Percentiles rank a stretch among this genome's conserved stretches.
phyloP scores from a whole-genome alignment of 2,113 vertebrate genomes.

The Corvus cornix region DNA sequence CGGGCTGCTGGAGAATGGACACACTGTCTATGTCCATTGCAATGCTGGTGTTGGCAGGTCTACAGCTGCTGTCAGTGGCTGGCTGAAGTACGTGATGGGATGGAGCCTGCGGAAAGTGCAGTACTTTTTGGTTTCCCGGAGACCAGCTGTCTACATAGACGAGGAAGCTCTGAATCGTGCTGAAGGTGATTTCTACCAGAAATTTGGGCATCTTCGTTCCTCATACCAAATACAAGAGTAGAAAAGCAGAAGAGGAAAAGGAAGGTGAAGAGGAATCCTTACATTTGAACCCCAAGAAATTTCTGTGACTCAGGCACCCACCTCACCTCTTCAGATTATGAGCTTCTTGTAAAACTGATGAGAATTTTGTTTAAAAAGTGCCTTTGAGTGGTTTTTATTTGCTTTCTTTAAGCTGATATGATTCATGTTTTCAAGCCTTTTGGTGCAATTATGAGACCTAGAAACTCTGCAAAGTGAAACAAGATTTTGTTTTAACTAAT shows the following conservation, averaged over 20 bases:
- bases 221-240: slow-evolving; percentile 48
- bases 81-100: slow-evolving; percentile 88
- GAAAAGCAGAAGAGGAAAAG: neutral
- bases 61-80: slow-evolving; percentile 87
- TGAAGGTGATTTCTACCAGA: slow-evolving; percentile 85
- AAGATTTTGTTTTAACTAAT: neutral
- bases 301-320: neutral
- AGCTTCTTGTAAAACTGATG: neutral
- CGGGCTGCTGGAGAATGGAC: slow-evolving; percentile 88
- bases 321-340: neutral
- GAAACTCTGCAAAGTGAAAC: neutral
- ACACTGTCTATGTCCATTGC: slow-evolving; percentile 94
- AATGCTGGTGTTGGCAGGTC: slow-evolving; percentile 94
- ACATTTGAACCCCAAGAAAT: neutral
- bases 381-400: neutral
- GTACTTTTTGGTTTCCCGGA: slow-evolving; percentile 84
- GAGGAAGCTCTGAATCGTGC: slow-evolving; percentile 88
- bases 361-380: neutral
- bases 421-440: neutral
- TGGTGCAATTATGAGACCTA: neutral
- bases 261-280: neutral
- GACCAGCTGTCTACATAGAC: slow-evolving; percentile 91
- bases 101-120: slow-evolving; percentile 91
- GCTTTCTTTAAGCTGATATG: neutral
- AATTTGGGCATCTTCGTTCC: slow-evolving; percentile 84